phyloP scores from a whole-genome alignment of 2,888 invertebrate species.

The Cyclophora punctaria region DNA sequence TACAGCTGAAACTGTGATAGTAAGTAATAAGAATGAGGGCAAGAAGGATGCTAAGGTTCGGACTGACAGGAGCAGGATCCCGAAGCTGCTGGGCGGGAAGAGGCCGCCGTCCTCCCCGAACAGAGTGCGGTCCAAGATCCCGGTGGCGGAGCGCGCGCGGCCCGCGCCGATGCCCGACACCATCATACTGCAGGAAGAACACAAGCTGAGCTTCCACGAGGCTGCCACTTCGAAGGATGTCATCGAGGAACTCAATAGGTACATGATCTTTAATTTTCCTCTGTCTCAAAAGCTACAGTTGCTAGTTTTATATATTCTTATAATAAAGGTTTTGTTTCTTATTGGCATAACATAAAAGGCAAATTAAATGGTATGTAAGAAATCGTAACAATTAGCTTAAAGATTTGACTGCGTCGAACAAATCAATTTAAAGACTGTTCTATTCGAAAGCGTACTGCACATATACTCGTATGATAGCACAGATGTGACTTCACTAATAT shows the following conservation, averaged over 20 bases:
- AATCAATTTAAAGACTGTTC: too few relatives aligned
- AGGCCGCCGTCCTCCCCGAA: slow-evolving; percentile 65
- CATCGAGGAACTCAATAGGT: slow-evolving; percentile 82
- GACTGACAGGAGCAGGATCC: slow-evolving; percentile 74
- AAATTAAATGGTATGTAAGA: too few relatives aligned
- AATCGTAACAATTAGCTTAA: too few relatives aligned
- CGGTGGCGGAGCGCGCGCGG: slow-evolving; percentile 45
- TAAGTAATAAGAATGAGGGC: slow-evolving; percentile 73
- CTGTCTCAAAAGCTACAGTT: neutral
- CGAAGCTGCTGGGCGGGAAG: slow-evolving; percentile 65
- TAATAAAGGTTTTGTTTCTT: too few relatives aligned
- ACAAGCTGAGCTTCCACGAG: slow-evolving; percentile 82
- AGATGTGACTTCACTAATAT: too few relatives aligned
- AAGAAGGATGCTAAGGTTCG: slow-evolving; percentile 55
- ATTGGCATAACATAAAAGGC: too few relatives aligned
- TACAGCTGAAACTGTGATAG: slow-evolving; percentile 82
- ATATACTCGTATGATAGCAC: too few relatives aligned
- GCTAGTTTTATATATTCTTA: too few relatives aligned
- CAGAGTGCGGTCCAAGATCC: slow-evolving; percentile 57
- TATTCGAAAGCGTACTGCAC: too few relatives aligned
- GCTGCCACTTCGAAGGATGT: slow-evolving; percentile 84
- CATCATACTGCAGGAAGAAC: slow-evolving; percentile 69
- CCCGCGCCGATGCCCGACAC: slow-evolving; percentile 39
- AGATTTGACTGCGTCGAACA: too few relatives aligned
- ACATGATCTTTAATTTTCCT: slow-evolving; percentile 6